A percentile compares a stretch with the other conserved stretches of the same genome.
These are phyloP conservation scores for Drosophila ochracea DNA, from an alignment of 2,888 invertebrate species.

Conservation along the genomic window DNA sequence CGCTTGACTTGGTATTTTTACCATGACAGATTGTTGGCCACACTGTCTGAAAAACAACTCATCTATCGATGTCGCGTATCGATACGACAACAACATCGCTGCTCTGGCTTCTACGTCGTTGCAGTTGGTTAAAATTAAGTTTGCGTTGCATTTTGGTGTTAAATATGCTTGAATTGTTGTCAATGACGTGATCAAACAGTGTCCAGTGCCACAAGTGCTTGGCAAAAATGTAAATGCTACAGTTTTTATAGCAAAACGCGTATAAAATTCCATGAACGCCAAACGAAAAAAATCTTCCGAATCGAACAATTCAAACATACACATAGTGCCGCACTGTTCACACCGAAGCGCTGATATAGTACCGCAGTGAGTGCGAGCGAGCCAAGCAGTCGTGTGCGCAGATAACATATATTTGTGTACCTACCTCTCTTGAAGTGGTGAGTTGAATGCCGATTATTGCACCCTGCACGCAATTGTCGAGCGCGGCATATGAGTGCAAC, in stretches of 20 bases:
- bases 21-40: background rate
- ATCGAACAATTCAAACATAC: constrained; percentile 75
- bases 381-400: constrained; percentile 43
- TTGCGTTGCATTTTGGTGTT: constrained; percentile 53
- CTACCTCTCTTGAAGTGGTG: constrained; percentile 78
- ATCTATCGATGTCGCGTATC: constrained; percentile 41
- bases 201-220: constrained; percentile 59
- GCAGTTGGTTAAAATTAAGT: constrained; percentile 65
- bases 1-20: background rate
- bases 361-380: constrained; percentile 67
- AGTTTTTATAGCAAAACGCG: constrained; percentile 36
- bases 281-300: constrained; percentile 72
- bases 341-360: constrained; percentile 50
- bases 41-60: constrained; percentile 1
- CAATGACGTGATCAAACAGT: constrained; percentile 54
- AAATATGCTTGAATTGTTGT: constrained; percentile 47
- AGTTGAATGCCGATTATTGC: constrained; percentile 78
- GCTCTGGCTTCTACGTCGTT: constrained; percentile 74
- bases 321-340: constrained; percentile 68
- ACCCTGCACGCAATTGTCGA: constrained; percentile 67
- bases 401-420: constrained; percentile 79
- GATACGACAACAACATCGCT: constrained; percentile 58
- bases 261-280: constrained; percentile 63
- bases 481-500: constrained; percentile 55
- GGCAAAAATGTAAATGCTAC: constrained; percentile 57